phyloP scores from a whole-genome alignment of 2,888 invertebrate species.

The Archips xylosteana region DNA sequence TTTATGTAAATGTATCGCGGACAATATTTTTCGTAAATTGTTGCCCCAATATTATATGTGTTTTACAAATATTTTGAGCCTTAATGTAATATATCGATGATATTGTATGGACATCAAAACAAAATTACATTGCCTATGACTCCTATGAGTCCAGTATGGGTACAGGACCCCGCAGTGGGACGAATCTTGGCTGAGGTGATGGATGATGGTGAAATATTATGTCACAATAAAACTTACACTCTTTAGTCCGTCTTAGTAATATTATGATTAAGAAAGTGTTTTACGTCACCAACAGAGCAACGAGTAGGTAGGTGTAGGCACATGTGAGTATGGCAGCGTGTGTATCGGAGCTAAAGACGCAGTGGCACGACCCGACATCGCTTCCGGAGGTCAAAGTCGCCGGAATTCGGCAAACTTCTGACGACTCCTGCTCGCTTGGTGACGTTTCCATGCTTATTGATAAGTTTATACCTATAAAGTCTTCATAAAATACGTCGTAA shows the following conservation, averaged over 20 bases:
- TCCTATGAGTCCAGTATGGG: no score
- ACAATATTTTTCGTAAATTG: not conserved
- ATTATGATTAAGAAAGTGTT: not conserved
- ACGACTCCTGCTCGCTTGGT: slow-evolving; percentile 20
- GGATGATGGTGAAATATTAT: no score
- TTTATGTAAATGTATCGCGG: not conserved
- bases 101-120: not conserved
- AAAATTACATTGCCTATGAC: not conserved
- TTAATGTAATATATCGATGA: not conserved
- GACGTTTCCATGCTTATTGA: not conserved
- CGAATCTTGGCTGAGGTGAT: no score
- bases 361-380: slow-evolving; percentile 26
- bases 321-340: not conserved
- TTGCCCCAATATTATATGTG: not conserved
- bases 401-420: slow-evolving; percentile 37
- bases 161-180: no score
- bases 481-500: no score
- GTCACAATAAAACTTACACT: no score
- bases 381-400: slow-evolving; percentile 35
- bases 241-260: no score
- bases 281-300: not conserved
- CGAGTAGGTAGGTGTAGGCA: not conserved
- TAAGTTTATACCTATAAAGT: not conserved
- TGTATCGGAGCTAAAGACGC: slow-evolving; percentile 16
- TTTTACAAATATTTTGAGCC: no score